Evolutionary conservation across 2,113 vertebrate species (phyloP).

Genomic region (Lampris megalopsis): DNA sequence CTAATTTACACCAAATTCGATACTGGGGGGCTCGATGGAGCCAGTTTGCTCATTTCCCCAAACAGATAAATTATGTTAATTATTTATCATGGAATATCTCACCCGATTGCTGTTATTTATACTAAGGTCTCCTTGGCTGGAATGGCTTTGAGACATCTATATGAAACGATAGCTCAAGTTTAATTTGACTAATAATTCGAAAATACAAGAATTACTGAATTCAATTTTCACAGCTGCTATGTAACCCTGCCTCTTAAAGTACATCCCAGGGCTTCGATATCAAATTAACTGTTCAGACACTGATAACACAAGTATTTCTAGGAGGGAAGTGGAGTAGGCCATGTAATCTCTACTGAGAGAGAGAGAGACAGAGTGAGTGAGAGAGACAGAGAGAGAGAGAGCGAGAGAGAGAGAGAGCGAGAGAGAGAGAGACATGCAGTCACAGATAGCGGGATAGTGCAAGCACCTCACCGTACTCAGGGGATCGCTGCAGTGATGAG

Average conservation of each 20-base stretch:
- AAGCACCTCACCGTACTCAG: neutral
- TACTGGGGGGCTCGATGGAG: neutral
- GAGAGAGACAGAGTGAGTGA: neutral
- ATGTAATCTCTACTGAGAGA: conserved; percentile 2
- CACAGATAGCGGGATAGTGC: neutral
- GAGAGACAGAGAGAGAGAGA: too few species aligned
- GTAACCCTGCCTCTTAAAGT: conserved; percentile 30
- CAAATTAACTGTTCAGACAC: conserved; percentile 13
- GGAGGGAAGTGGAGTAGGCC: neutral
- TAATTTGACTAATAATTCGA: conserved; percentile 50
- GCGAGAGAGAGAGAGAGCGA: too few species aligned
- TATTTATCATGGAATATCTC: conserved; percentile 22
- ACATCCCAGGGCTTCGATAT: neutral
- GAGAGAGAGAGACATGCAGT: conserved; percentile 15
- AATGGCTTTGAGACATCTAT: conserved; percentile 20
- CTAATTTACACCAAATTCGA: neutral
- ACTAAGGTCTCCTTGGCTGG: conserved; percentile 16
- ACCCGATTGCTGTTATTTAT: conserved; percentile 11
- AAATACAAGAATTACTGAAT: conserved; percentile 40
- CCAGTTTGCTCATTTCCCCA: conserved; percentile 1
- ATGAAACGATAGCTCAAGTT: conserved; percentile 18
- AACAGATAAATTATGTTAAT: neutral
- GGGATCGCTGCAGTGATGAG: conserved; percentile 6
- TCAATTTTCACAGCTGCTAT: conserved; percentile 8
- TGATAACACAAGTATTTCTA: conserved; percentile 9